Base-by-base conservation (phyloP, 2,113 vertebrate genomes). In the Phyllostomus discolor region DNA sequence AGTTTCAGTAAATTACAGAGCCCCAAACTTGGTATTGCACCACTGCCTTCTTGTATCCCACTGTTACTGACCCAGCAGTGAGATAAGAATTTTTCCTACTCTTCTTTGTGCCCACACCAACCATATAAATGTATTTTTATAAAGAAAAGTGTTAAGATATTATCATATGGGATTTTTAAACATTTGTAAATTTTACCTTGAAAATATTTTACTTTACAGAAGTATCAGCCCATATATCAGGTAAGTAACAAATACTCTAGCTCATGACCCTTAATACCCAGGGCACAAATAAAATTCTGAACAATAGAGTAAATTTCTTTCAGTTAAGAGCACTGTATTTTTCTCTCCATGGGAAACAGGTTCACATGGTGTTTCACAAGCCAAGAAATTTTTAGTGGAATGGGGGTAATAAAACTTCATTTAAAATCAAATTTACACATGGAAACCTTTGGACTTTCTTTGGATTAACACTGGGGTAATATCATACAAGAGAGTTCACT, bases 401-500 rank as follows among this genome's bases (percentile, higher is more conserved):
- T 28, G 8, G 3, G 2, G 91, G 78, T 67, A 84, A 48, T 81
- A 81, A 93, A 92, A 96, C 59, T 79, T 95, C 59, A 92, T 91
- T 96, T 88, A 90, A 94, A 91, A 88, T 78, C 57, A 94, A 12
- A 97, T 95, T 95, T 95, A 82, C 8, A 88, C 31, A 17, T 90
- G 50, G 26, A 85, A 95, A 94, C 33, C 20, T 52, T 75, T 33
- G 70, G 43, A 64, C 81, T 86, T 92, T 94, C 93, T 92, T 52
- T 93, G 31, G 41, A 82, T 88, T 95, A 88, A 93, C 33, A 59
- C 4, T 88, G 16, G 59, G 90, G 7, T 83, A 85, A 81, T 81
- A 76, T 70, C 70, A 94, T 43, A 52, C 10, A 70, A 90, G 59
- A 76, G 85, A 92, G 70, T 76, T 85, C 59, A 72, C 88, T 75